Base-by-base conservation (phyloP, 2,113 vertebrate genomes). In the Myotis lucifugus region DNA sequence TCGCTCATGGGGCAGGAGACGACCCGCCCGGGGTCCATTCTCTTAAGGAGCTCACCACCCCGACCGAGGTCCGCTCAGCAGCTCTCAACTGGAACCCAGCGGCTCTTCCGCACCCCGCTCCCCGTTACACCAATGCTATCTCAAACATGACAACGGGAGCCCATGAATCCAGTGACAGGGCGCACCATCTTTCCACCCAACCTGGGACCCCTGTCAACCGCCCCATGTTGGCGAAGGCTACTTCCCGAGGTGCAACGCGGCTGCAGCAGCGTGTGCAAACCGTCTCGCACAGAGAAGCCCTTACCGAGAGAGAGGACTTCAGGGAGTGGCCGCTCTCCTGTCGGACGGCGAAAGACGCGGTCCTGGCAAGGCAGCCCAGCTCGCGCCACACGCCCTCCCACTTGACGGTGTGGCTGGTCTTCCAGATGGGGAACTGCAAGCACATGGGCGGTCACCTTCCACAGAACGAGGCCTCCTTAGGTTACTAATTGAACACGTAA, bases 371-470 rank as follows among this genome's bases (percentile, higher is more conserved):
- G 95, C 99, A 99, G 97, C 99, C 99, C 84, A 99, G 99, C 88
- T 99, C 99, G 78, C 99, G 98, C 99, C 99, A 99, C 37, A 99
- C 99, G 0, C 99, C 99, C 93, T 99, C 99, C 99, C 99, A 99
- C 98, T 99, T 99, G 95, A 99, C 52, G 0, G 99, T 99, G 98
- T 99, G 99, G 98, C 97, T 98, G 18, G 99, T 99, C 96, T 98
- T 98, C 98, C 99, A 99, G 0, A 99, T 6, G 34, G 99, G 99
- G 92, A 99, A 99, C 99, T 99, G 96, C 6, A 88, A 72, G 74
- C 0, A 8, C 54, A 72, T 34, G 29, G 3, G 70, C 1, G 25
- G 70, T 59, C 25, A 4, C 7, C 37, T 5, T 5, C 21, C 0
- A 1, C 10, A 14, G 37, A 19, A 3, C 0, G 12, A 17, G 40